Evolutionary conservation across 2,113 vertebrate genomes (phyloP).

Genomic region (Machaerirhynchus nigripectus): DNA sequence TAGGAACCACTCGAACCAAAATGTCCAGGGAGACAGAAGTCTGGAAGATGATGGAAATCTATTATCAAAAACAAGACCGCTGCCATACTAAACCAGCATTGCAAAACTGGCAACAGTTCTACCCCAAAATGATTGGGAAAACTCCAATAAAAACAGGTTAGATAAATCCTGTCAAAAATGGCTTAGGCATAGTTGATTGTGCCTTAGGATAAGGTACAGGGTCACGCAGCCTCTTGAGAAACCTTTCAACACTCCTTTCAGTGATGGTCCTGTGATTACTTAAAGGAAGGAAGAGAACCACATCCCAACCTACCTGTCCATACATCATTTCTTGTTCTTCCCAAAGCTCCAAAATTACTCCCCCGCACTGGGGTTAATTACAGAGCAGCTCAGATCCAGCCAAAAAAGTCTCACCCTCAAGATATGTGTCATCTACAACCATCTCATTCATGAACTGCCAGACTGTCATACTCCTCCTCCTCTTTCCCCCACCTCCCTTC

Average conservation of each 20-base stretch:
- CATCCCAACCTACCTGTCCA: not conserved
- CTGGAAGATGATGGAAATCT: not conserved
- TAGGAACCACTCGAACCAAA: not conserved
- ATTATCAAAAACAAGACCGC: not conserved
- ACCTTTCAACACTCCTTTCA: not conserved
- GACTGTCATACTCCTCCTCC: not conserved
- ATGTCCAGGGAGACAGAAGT: not conserved
- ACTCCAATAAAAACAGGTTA: not conserved
- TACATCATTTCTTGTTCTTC: not conserved
- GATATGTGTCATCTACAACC: not conserved
- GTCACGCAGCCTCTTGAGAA: not conserved
- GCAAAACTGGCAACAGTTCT: not conserved
- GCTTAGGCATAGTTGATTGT: not conserved
- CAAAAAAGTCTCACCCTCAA: not conserved
- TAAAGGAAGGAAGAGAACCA: not conserved
- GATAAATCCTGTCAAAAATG: not conserved
- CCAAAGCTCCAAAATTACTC: not conserved
- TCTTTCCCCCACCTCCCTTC: not conserved
- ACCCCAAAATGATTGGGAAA: not conserved
- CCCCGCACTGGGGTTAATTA: not conserved
- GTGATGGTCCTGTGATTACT: not conserved
- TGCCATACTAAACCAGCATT: not conserved
- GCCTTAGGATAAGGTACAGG: not conserved
- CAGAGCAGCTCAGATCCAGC: not conserved
- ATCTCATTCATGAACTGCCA: constrained; percentile 30